phyloP scores from a whole-genome alignment of 2,113 vertebrate genomes.

The Drymodes brunneopygia region DNA sequence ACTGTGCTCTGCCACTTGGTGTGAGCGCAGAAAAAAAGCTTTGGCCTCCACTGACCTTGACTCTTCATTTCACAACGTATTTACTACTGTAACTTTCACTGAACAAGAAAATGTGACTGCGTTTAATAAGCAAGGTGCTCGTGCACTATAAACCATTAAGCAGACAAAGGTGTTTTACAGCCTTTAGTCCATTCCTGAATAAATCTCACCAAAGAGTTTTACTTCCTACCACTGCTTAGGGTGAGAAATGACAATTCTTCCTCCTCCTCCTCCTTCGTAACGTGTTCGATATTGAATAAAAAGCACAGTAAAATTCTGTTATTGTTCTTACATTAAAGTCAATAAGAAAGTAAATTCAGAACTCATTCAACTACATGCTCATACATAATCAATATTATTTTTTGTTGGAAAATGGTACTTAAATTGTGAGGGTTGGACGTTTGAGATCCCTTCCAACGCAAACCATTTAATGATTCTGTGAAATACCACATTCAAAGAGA shows the following conservation, averaged over 20 bases:
- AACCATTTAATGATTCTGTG: background rate
- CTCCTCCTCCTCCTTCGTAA: background rate
- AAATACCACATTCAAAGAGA: background rate
- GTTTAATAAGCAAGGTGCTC: conserved; percentile 61
- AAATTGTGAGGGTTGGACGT: background rate
- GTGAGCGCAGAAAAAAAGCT: background rate
- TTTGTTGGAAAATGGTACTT: background rate
- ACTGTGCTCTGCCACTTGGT: background rate
- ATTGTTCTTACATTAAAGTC: background rate
- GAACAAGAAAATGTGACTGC: conserved; percentile 35
- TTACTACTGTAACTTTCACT: conserved; percentile 38
- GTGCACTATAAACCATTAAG: conserved; percentile 52
- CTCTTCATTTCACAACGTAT: conserved; percentile 18
- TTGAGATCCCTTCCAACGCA: background rate
- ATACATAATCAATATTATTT: background rate
- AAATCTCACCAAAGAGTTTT: conserved; percentile 34
- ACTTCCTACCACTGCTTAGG: background rate
- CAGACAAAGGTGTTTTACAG: conserved; percentile 26
- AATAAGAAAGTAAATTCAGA: background rate
- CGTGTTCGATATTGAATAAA: background rate
- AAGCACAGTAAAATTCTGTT: background rate
- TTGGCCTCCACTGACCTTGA: conserved; percentile 46
- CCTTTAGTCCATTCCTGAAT: conserved; percentile 39
- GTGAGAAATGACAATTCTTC: background rate
- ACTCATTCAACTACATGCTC: background rate